Conservation (phyloP, 1,140 invertebrate genomes). For the Drosophila truncata region DNA sequence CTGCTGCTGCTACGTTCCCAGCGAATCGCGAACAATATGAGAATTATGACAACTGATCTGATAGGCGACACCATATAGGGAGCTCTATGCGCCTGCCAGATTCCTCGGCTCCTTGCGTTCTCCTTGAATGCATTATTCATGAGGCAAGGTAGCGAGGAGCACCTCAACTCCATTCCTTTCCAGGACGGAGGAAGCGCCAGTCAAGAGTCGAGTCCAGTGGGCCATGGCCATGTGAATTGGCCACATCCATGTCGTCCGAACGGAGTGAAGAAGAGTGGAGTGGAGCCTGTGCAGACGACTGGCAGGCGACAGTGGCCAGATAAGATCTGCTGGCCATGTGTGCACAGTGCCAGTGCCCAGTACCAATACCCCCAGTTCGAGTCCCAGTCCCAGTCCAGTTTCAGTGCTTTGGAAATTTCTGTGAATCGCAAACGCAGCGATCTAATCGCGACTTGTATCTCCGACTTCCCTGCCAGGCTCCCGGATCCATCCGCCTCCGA, state of each 20-base stretch:
- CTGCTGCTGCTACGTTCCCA: constrained; percentile 53
- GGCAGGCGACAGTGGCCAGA: constrained; percentile 56
- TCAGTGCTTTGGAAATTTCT: constrained; percentile 71
- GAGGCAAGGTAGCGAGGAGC: constrained; percentile 42
- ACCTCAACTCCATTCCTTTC: constrained; percentile 28
- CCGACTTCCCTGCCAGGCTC: constrained; percentile 37
- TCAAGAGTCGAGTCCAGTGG: constrained; percentile 30
- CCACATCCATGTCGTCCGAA: constrained; percentile 10
- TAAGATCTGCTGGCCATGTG: constrained; percentile 74
- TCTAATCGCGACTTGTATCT: constrained; percentile 80
- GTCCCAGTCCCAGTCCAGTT: constrained; percentile 41
- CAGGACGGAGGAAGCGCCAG: constrained; percentile 69
- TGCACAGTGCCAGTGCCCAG: constrained; percentile 44
- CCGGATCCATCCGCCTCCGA: constrained; percentile 32
- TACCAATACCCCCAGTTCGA: constrained; percentile 16
- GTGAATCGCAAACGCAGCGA: constrained; percentile 72
- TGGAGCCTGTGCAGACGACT: constrained; percentile 39
- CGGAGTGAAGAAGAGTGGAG: constrained; percentile 1
- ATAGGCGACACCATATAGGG: constrained; percentile 82
- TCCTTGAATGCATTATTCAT: constrained; percentile 73
- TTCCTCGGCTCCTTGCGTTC: constrained; percentile 56
- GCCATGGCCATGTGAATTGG: constrained; percentile 67
- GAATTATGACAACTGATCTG: constrained; percentile 83
- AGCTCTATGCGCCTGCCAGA: constrained; percentile 78
- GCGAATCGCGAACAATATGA: constrained; percentile 71